These are phyloP conservation scores for Ascaphus truei DNA, from an alignment of 2,113 vertebrate species.

Conservation along the genomic window DNA sequence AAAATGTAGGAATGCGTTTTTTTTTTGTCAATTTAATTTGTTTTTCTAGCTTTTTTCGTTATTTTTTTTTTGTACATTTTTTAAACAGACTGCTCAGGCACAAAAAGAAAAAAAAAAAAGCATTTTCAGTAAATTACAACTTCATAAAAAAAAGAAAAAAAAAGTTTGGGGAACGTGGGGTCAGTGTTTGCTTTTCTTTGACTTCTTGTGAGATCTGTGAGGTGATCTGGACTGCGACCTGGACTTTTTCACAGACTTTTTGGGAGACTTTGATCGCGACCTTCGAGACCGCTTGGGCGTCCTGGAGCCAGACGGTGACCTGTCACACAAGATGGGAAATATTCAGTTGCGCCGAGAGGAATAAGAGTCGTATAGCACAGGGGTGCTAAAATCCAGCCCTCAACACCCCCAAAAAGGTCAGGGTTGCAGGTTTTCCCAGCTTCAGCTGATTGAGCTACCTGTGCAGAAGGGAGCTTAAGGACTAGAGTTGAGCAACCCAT, in stretches of 20 bases:
- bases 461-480: no score
- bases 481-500: no score
- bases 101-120: conserved; percentile 76
- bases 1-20: conserved; percentile 72
- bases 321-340: conserved; percentile 54
- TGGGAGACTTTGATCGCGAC: conserved; percentile 90
- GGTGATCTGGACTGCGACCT: conserved; percentile 93
- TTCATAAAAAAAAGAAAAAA: conserved; percentile 56
- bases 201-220: conserved; percentile 98
- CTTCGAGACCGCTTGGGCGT: conserved; percentile 92
- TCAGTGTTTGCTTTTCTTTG: conserved; percentile 99
- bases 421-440: no score
- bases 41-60: conserved; percentile 51
- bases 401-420: no score
- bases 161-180: conserved; percentile 56
- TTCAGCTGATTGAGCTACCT: no score
- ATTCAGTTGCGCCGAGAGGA: no score
- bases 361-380: no score
- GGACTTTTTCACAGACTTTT: conserved; percentile 95
- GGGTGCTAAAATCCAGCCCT: no score
- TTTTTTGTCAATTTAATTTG: conserved; percentile 58
- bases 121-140: conserved; percentile 75
- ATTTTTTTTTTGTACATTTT: conserved; percentile 56
- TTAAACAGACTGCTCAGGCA: conserved; percentile 73
- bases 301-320: conserved; percentile 89